Evolutionary conservation across 1,140 invertebrate genomes (phyloP), one percentile per base, ranked within the genome.

Genomic region (Aphelinus atriplicis): DNA sequence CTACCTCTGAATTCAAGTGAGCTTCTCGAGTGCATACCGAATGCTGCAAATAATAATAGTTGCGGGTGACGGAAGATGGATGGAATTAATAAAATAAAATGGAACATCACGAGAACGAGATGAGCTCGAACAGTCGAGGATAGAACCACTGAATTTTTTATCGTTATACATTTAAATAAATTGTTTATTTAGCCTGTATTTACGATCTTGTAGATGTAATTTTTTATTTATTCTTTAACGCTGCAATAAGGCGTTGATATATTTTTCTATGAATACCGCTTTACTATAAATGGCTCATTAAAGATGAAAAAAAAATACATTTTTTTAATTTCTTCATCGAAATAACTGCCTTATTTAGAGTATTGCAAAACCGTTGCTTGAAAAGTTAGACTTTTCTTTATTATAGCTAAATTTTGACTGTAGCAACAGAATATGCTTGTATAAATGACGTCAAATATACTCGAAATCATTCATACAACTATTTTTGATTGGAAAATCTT

Each of bases 131-230:
- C 56, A 43, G 65, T 68, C 62, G 1, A 62, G 45, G 3, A 46
- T 73, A 67, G 57, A 73, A 46, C 55, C 9, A 9, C 50, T 68
- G 7, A 62, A 47, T 68, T 74, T 68, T 62, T 48, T 62, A 74
- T 60, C 3, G 10, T 58, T 66, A 3, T 68, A 68, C 68, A 62
- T 74, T 67, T 61, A 63, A 60, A 68, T 68, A 62, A 55, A 73
- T 62, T 74, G 67, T 73, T 62, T 42, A 60, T 72, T 55, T 74
- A 68, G 57, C n/a, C 6, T 74, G 1, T 74, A 67, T 67, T 45
- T 55, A 2, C 1, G 47, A 47, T 68, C 7, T 68, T 62, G 26
- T 73, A 68, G 42, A 55, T 67, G 5, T 7, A 74, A 65, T 7
- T 56, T 65, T 68, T 62, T 68, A 68, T 62, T 66, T 72, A 60